Percentiles rank a stretch among this genome's conserved stretches.
Conservation (phyloP, 2,888 invertebrate genomes). For the Napeogenes sylphis region DNA sequence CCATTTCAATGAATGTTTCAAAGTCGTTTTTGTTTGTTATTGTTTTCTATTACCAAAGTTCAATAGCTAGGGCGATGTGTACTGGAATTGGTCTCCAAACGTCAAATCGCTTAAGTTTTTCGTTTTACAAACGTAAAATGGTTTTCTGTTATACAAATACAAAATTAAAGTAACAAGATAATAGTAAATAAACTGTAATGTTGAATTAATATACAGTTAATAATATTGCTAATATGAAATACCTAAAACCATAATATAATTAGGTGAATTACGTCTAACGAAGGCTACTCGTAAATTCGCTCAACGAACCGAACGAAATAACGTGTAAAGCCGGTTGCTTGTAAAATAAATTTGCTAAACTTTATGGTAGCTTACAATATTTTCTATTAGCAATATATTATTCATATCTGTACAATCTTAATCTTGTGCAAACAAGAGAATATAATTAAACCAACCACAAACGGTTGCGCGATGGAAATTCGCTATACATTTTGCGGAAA, state of each 20-base stretch:
- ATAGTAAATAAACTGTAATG: not conserved
- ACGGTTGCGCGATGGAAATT: conserved; percentile 44
- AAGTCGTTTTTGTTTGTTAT: conserved; percentile 71
- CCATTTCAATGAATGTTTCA: conserved; percentile 68
- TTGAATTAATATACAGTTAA: not conserved
- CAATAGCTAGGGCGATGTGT: conserved; percentile 38
- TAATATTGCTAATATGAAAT: conserved; percentile 10
- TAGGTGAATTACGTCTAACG: conserved; percentile 20
- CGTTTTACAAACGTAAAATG: conserved; percentile 24
- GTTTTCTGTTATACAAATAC: conserved; percentile 21
- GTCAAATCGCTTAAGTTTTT: conserved; percentile 40
- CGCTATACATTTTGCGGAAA: conserved; percentile 57
- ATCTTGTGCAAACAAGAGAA: conserved; percentile 63
- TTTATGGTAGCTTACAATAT: conserved; percentile 30
- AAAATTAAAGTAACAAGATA: too few relatives aligned
- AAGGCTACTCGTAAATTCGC: conserved; percentile 22
- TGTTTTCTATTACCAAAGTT: conserved; percentile 71
- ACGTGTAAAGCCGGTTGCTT: conserved; percentile 22
- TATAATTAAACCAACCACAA: conserved; percentile 55
- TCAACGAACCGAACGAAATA: conserved; percentile 29
- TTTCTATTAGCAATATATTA: conserved; percentile 53
- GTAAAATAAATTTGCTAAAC: conserved; percentile 27
- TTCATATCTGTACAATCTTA: conserved; percentile 46
- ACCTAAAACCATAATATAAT: conserved; percentile 19
- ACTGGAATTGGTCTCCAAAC: conserved; percentile 31